Conservation (phyloP, 2,888 invertebrate species). For the Macaria liturata region DNA sequence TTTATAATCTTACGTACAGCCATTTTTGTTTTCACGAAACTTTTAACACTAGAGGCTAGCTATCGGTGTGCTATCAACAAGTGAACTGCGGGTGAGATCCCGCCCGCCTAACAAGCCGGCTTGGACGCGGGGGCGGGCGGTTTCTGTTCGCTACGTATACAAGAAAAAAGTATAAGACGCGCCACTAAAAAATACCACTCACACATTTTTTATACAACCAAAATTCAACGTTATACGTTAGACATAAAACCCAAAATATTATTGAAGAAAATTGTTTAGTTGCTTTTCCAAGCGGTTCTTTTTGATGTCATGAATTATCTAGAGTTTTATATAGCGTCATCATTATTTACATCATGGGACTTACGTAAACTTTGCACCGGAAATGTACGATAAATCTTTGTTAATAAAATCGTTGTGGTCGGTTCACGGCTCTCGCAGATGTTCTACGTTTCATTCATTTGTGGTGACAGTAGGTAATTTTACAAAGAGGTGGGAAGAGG, state of each 20-base stretch:
- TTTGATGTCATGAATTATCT: too few relatives aligned
- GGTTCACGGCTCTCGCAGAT: constrained; percentile 9
- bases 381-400: constrained; percentile 32
- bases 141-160: constrained; percentile 26
- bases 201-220: too few relatives aligned
- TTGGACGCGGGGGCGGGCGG: constrained; percentile 61
- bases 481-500: background rate
- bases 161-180: constrained; percentile 25
- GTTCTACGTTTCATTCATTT: constrained; percentile 33
- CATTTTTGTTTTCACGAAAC: constrained; percentile 61
- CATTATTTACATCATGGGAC: constrained; percentile 50
- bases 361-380: constrained; percentile 35
- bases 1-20: constrained; percentile 66
- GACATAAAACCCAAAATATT: too few relatives aligned
- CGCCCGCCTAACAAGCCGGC: constrained; percentile 68
- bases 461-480: constrained; percentile 5
- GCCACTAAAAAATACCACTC: background rate
- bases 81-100: constrained; percentile 60
- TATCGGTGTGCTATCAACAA: constrained; percentile 60
- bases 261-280: too few relatives aligned
- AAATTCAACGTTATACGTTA: too few relatives aligned
- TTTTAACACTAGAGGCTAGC: constrained; percentile 59
- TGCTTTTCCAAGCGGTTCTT: too few relatives aligned
- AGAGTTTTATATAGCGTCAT: constrained; percentile 38
- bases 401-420: constrained; percentile 22